Evolutionary conservation across 2,797 vertebrate genomes (phyloP).

Genomic region (Phalloptychus januarius): DNA sequence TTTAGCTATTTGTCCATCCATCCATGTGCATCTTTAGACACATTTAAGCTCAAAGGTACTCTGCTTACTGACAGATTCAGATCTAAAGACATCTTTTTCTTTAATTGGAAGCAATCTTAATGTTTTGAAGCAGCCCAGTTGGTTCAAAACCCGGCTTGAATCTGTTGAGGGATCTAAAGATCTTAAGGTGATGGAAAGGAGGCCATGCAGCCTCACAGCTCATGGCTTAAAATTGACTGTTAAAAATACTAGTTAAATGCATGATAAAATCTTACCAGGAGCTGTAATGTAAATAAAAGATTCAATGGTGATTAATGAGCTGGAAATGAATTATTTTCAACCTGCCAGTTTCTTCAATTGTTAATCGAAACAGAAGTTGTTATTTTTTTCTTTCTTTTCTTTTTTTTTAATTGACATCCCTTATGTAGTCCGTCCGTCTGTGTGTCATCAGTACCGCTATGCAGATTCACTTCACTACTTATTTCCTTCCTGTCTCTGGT

Average conservation of each 20-base stretch:
- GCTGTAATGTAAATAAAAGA: not conserved
- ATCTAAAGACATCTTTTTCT: not conserved
- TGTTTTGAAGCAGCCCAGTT: not conserved
- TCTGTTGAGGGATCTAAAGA: not conserved
- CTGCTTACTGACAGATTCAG: not conserved
- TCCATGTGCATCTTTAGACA: not conserved
- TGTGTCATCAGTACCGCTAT: not conserved
- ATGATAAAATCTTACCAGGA: not conserved
- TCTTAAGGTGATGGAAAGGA: not conserved
- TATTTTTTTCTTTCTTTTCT: fast-evolving
- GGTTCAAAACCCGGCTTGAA: not conserved
- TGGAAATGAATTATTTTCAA: not conserved
- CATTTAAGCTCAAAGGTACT: not conserved
- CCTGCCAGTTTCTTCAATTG: not conserved
- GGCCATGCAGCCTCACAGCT: not conserved
- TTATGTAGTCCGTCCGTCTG: not conserved
- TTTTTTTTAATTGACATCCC: not conserved
- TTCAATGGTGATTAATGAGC: not conserved
- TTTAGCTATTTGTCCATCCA: not conserved
- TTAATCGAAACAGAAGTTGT: not conserved
- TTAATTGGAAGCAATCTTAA: not conserved
- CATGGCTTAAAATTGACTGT: not conserved
- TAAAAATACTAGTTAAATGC: too few relatives aligned
- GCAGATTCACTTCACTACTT: not conserved
- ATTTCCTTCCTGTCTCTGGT: not conserved